Percentiles rank a stretch among this genome's conserved stretches.
phyloP scores from a whole-genome alignment of 2,113 vertebrate genomes.

The Ctenomys sociabilis region DNA sequence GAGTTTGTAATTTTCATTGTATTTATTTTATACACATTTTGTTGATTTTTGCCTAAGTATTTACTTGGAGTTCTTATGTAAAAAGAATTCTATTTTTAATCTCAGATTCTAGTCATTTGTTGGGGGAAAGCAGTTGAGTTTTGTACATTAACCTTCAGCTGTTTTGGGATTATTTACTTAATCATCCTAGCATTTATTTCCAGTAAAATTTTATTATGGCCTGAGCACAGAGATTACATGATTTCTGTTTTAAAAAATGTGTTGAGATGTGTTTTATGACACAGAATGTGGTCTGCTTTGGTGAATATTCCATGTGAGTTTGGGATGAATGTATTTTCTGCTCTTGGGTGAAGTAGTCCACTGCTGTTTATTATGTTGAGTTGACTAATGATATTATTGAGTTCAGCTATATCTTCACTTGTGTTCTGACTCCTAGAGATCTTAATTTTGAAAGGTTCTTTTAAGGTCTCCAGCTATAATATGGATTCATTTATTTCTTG shows the following conservation, averaged over 20 bases:
- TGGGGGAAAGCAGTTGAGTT: background rate
- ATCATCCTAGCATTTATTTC: background rate
- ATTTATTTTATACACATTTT: background rate
- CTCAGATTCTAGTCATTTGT: background rate
- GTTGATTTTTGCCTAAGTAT: background rate
- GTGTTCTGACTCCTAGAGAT: background rate
- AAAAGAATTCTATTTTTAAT: background rate
- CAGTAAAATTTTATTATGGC: background rate
- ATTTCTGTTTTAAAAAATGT: background rate
- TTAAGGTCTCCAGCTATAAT: background rate
- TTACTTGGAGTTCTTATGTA: background rate
- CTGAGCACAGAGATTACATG: background rate
- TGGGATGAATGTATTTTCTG: background rate
- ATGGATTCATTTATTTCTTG: background rate
- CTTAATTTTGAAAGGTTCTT: background rate
- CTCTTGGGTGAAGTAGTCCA: background rate
- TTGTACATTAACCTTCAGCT: background rate
- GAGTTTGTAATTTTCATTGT: background rate
- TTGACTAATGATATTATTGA: background rate
- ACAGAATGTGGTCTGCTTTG: background rate
- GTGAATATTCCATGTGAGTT: background rate
- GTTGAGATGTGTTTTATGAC: background rate
- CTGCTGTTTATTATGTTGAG: background rate
- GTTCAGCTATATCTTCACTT: background rate
- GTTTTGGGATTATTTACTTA: background rate